Evolutionary conservation across 2,888 invertebrate genomes (phyloP).

Genomic region (Drosophila vallismaia): DNA sequence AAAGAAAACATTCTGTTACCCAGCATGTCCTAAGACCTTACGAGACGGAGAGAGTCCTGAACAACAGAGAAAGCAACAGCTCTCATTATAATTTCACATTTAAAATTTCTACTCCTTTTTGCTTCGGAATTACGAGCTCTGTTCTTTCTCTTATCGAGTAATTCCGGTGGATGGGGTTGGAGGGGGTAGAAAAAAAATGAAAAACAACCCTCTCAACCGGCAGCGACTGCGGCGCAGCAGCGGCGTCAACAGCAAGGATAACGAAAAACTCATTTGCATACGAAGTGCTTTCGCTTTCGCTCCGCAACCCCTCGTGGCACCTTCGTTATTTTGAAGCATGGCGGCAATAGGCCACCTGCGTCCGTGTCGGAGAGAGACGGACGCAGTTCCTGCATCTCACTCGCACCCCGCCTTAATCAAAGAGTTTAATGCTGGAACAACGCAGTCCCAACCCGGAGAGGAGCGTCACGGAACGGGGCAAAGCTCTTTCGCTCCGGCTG

Average conservation of each 20-base stretch:
- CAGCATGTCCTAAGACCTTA: conserved; percentile 53
- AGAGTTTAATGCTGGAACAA: conserved; percentile 73
- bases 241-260: conserved; percentile 56
- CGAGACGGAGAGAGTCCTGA: conserved; percentile 18
- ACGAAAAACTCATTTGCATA: conserved; percentile 77
- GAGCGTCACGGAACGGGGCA: conserved; percentile 6
- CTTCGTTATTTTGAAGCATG: conserved; percentile 61
- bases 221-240: conserved; percentile 41
- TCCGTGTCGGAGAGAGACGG: conserved; percentile 47
- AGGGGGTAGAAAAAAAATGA: conserved; percentile 24
- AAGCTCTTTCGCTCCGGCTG: conserved; percentile 23
- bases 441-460: conserved; percentile 28
- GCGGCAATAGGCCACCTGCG: conserved; percentile 69
- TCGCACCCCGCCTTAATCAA: conserved; percentile 58
- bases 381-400: conserved; percentile 27
- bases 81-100: conserved; percentile 62
- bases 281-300: conserved; percentile 77
- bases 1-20: conserved; percentile 49
- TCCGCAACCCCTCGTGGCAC: conserved; percentile 34
- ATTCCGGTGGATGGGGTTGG: conserved; percentile 35
- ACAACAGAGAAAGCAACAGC: conserved; percentile 20
- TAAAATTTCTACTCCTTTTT: conserved; percentile 44
- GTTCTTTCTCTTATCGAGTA: conserved; percentile 57
- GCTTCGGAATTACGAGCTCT: conserved; percentile 55
- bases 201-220: conserved; percentile 69